Evolutionary conservation across 1,140 invertebrate species (phyloP).

Genomic region (Gryllus bimaculatus): DNA sequence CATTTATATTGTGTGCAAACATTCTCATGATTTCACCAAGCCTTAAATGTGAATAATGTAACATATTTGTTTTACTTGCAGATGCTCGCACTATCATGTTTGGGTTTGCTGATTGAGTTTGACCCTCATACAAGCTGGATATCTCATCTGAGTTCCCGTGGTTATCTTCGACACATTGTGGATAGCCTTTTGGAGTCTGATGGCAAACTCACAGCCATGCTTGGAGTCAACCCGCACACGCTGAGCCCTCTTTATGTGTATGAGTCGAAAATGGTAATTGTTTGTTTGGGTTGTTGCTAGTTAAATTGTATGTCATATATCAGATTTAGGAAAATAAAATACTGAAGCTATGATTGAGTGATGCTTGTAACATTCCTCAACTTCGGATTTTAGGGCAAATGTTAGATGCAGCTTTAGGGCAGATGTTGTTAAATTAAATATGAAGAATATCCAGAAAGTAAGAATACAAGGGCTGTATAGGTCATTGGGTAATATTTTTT

Average conservation of each 20-base stretch:
- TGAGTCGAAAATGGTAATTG: conserved; percentile 66
- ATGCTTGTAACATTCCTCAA: background rate
- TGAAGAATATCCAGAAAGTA: no score
- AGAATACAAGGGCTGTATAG: no score
- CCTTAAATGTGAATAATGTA: no score
- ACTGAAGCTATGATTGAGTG: background rate
- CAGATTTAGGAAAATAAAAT: no score
- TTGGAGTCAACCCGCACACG: conserved; percentile 58
- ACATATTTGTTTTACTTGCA: conserved; percentile 19
- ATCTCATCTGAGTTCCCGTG: conserved; percentile 61
- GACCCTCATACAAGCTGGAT: conserved; percentile 65
- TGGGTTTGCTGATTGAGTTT: conserved; percentile 68
- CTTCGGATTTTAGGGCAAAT: background rate
- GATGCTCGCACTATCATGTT: conserved; percentile 72
- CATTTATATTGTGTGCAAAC: no score
- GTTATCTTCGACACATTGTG: conserved; percentile 75
- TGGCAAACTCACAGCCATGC: conserved; percentile 52
- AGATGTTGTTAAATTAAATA: no score
- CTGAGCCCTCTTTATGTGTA: conserved; percentile 75
- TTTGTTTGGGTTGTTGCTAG: no score
- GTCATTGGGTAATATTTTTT: no score
- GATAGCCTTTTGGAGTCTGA: conserved; percentile 70
- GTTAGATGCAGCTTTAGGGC: no score
- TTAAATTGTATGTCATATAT: no score
- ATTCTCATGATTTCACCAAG: no score